Conservation (phyloP, 2,888 invertebrate species). For the Pemphredon lugubris region DNA sequence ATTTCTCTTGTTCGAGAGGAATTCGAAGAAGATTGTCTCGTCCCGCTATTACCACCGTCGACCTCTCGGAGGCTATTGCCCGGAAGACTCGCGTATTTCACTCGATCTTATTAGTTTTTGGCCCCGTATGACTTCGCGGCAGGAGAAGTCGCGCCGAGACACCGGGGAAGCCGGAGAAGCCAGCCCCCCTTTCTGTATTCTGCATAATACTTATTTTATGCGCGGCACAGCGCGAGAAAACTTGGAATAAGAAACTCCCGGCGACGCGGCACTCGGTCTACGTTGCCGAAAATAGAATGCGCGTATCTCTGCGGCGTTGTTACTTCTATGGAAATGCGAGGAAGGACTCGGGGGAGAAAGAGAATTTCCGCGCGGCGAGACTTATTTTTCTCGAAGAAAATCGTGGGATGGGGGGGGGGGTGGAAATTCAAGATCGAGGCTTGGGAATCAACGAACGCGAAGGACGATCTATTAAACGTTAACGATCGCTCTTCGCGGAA, state of each 20-base stretch:
- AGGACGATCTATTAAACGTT: no score
- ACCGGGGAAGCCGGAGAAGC: constrained; percentile 35
- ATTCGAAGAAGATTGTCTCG: constrained; percentile 44
- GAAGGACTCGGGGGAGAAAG: not conserved
- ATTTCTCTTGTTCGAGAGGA: constrained; percentile 21
- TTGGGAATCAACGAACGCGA: no score
- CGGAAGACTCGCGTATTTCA: constrained; percentile 66
- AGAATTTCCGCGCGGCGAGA: constrained; percentile 20
- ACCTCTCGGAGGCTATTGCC: constrained; percentile 58
- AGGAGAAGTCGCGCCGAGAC: constrained; percentile 37
- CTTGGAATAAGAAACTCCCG: constrained; percentile 57
- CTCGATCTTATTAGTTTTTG: constrained; percentile 66
- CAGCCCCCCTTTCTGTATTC: constrained; percentile 56
- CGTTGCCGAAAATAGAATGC: constrained; percentile 55
- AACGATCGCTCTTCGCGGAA: constrained; percentile 7
- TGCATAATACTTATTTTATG: constrained; percentile 70
- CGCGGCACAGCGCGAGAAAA: constrained; percentile 61
- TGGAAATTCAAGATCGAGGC: not conserved
- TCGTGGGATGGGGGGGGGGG: not conserved
- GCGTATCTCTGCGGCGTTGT: constrained; percentile 33
- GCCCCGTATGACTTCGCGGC: constrained; percentile 40
- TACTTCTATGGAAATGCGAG: constrained; percentile 51
- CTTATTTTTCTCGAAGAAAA: constrained; percentile 15
- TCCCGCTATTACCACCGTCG: constrained; percentile 45
- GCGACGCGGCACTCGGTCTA: constrained; percentile 40